Conservation (phyloP, 2,113 vertebrate genomes). For the Hyperopisus bebe region DNA sequence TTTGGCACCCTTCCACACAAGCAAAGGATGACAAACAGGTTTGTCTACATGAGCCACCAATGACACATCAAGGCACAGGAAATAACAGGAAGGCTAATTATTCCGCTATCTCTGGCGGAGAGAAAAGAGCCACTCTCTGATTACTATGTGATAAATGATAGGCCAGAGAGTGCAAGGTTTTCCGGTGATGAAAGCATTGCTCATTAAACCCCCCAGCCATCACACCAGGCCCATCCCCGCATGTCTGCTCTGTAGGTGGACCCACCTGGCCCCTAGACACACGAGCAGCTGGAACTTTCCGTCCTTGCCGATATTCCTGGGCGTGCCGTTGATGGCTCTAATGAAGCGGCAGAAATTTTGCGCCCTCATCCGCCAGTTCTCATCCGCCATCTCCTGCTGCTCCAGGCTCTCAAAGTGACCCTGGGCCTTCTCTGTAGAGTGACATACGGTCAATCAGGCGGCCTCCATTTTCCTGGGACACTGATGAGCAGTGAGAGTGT, state of each 20-base stretch:
- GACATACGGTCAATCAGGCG: neutral
- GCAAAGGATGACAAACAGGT: neutral
- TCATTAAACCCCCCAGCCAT: no score
- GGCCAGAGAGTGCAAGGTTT: neutral
- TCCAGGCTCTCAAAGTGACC: constrained; percentile 88
- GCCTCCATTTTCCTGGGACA: neutral
- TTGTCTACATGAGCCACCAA: neutral
- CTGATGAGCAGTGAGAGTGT: neutral
- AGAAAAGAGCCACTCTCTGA: neutral
- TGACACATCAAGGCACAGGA: neutral
- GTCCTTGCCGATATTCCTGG: constrained; percentile 95
- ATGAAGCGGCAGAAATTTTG: constrained; percentile 90
- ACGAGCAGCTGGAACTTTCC: constrained; percentile 98
- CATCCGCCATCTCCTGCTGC: constrained; percentile 76
- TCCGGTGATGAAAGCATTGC: constrained; percentile 4
- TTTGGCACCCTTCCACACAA: neutral
- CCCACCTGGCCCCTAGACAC: constrained; percentile 93
- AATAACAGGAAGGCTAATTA: constrained; percentile 4
- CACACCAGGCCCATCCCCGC: neutral
- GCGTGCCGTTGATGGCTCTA: constrained; percentile 86
- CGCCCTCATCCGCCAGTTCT: constrained; percentile 88
- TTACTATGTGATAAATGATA: constrained; percentile 4
- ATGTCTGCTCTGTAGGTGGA: neutral
- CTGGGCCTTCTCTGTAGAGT: constrained; percentile 86
- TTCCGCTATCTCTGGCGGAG: neutral